Evolutionary conservation across 2,888 invertebrate genomes (phyloP), one percentile per base, ranked within the genome.

Genomic region (Mythimna ferrago): DNA sequence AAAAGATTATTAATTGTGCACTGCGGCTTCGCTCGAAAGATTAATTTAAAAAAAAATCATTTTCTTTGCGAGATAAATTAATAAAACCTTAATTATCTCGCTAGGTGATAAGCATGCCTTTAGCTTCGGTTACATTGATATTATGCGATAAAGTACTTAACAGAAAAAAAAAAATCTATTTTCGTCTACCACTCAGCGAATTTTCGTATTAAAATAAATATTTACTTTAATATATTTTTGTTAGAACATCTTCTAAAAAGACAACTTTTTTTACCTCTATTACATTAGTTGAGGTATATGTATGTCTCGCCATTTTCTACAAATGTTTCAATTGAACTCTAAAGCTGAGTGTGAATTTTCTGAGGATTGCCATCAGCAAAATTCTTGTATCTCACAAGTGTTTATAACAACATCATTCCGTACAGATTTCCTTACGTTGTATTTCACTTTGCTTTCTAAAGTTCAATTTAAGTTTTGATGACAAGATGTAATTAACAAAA

Each of bases 401-500:
- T 21, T 32, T 14, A 53, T 9, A 21, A 48, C 16, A 44, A 44
- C 48, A 63, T 57, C 3, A 51, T 32, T 21, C 19, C 19, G n/a
- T 38, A 51, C n/a, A 10, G 32, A 5, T 41, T 41, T 51, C 9
- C 32, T 6, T 26, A 32, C 11, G 9, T 16, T 10, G 16, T 21
- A 11, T 57, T 70, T 44, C 11, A 16, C 61, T 62, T 48, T 57
- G 26, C 44, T 71, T 51, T 62, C 35, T 26, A 26, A 51, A 61
- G 32, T 21, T 38, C 21, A 11, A 21, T 16, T 32, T 6, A 48
- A 44, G 44, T 78, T 76, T 78, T 63, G 26, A 57, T 70, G 48
- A 63, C 51, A 63, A 57, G 35, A 44, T 63, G 51, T 70, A 71
- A 71, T 63, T 71, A 62, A 62, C 41, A 63, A 78, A 76, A 38